Evolutionary conservation across 1,140 invertebrate species (phyloP).

Genomic region (Diuraphis noxia): DNA sequence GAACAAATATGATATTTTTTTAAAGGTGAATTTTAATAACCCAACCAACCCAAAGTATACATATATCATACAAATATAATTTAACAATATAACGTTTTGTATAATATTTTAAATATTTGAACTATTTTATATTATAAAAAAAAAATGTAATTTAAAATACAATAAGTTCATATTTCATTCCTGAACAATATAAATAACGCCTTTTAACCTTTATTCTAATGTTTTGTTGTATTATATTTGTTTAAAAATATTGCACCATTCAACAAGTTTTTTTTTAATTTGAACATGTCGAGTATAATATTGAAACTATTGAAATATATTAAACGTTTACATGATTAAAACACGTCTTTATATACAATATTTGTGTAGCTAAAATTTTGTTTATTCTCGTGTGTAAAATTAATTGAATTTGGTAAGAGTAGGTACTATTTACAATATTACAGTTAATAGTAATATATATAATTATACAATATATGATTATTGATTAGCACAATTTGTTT

Average conservation of each 20-base stretch:
- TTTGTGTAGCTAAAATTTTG: too few species aligned
- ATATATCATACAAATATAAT: not conserved
- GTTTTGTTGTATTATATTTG: not conserved
- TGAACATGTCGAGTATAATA: not conserved
- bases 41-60: not conserved
- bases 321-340: too few species aligned
- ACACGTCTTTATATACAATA: too few species aligned
- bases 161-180: not conserved
- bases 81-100: not conserved
- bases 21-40: not conserved
- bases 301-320: too few species aligned
- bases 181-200: not conserved
- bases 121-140: not conserved
- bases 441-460: too few species aligned
- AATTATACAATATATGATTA: not conserved
- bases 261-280: not conserved
- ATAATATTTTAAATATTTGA: not conserved
- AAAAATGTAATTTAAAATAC: not conserved
- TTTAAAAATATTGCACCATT: not conserved
- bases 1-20: conserved; percentile 10
- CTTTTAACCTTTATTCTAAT: not conserved
- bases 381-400: too few species aligned
- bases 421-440: not conserved
- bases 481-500: not conserved
- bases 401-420: too few species aligned